These are phyloP conservation scores for Henricia sp. DNA, from an alignment of 53 echinoderm and acorn worm genomes.

Conservation along the genomic window DNA sequence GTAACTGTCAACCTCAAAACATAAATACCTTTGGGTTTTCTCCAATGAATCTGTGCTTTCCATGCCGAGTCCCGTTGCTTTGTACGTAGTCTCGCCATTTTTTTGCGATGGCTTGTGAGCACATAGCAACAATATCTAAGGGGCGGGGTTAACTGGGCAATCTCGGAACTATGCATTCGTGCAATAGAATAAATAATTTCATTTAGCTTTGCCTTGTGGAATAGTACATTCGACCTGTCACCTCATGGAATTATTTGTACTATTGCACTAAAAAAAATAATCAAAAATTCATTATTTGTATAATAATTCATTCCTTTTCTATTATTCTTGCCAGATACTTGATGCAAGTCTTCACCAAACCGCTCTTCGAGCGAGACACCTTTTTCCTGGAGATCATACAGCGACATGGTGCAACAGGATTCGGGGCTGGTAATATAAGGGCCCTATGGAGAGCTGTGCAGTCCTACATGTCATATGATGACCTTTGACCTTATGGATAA, in stretches of 20 bases:
- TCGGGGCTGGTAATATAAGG: slow-evolving; percentile 95
- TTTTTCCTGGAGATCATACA: slow-evolving; percentile 98
- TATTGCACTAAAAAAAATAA: background rate
- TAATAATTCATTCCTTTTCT: background rate
- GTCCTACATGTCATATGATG: slow-evolving; percentile 71
- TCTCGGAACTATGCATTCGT: too few relatives aligned
- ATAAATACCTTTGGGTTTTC: too few relatives aligned
- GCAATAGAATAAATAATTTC: too few relatives aligned
- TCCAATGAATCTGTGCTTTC: too few relatives aligned
- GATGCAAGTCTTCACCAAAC: slow-evolving; percentile 97
- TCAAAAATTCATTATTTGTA: background rate
- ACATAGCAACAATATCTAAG: too few relatives aligned
- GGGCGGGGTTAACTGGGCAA: too few relatives aligned
- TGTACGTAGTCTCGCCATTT: too few relatives aligned
- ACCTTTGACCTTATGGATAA: background rate
- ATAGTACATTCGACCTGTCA: background rate
- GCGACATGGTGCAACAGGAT: slow-evolving; percentile 81
- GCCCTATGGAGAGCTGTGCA: slow-evolving; percentile 92
- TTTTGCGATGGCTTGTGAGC: too few relatives aligned
- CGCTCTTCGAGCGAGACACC: slow-evolving; percentile 90
- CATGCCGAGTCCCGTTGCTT: too few relatives aligned
- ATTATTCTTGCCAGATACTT: slow-evolving; percentile 74
- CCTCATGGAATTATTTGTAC: background rate
- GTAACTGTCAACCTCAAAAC: too few relatives aligned
- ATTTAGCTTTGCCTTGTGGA: too few relatives aligned